Percentiles rank a stretch among this genome's conserved stretches.
Evolutionary conservation across 2,797 vertebrate genomes (phyloP).

Genomic region (Tokudaia tokunoshimensis): DNA sequence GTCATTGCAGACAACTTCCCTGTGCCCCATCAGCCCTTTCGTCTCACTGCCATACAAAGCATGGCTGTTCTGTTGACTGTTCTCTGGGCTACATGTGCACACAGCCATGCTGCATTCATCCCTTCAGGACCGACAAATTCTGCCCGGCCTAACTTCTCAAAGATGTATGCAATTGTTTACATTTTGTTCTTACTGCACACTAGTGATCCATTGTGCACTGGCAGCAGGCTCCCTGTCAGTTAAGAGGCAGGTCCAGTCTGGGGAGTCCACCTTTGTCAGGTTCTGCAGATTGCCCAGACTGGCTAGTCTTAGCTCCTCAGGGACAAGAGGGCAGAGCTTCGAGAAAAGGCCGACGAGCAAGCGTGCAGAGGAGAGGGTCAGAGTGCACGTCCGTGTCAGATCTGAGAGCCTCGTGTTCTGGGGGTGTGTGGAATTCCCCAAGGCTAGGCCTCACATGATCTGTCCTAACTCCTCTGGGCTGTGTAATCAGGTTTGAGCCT

Average conservation of each 20-base stretch:
- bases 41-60: neutral
- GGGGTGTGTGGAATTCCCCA: neutral
- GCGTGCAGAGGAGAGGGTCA: neutral
- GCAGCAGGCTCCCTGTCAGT: neutral
- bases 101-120: fast-evolving
- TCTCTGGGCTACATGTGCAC: neutral
- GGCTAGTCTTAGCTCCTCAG: neutral
- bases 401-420: neutral
- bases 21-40: neutral
- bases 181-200: neutral
- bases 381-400: neutral
- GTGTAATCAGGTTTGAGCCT: neutral
- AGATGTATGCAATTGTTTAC: neutral
- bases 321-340: neutral
- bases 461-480: neutral
- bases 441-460: neutral
- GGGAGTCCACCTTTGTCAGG: neutral
- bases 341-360: neutral
- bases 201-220: neutral
- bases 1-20: neutral
- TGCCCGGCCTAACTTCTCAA: neutral
- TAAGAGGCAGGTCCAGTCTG: neutral
- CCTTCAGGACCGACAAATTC: neutral
- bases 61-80: neutral
- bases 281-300: neutral